Conservation (phyloP, 2,888 invertebrate species). For the Aspidiotus rigidus region DNA sequence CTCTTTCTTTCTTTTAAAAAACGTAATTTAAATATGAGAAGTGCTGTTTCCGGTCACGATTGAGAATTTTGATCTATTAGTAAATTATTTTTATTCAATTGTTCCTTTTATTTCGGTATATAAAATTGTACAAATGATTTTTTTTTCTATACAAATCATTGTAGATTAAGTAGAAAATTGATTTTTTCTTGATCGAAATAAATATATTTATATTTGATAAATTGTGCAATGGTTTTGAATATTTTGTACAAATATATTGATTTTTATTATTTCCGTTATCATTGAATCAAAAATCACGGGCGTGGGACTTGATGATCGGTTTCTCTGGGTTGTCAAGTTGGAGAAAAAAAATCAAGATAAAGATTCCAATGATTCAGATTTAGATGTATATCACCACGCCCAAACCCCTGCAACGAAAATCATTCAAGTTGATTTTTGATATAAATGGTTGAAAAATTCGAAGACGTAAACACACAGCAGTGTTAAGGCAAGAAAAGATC, state of each 20-base stretch:
- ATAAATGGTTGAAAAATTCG: no score
- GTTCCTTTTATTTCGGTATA: constrained; percentile 26
- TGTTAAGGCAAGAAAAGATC: no score
- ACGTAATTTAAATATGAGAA: not conserved
- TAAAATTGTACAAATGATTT: constrained; percentile 23
- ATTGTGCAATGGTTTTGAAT: constrained; percentile 33
- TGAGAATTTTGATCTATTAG: constrained; percentile 10
- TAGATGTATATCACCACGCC: no score
- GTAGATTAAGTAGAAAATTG: constrained; percentile 33
- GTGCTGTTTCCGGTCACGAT: not conserved
- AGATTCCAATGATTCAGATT: no score
- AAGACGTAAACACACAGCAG: no score
- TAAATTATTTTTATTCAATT: constrained; percentile 26
- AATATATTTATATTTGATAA: constrained; percentile 31
- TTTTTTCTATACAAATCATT: not conserved
- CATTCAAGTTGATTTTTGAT: no score
- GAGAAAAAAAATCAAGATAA: no score
- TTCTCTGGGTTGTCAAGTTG: no score
- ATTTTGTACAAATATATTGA: constrained; percentile 33
- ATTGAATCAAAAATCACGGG: no score
- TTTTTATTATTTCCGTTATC: constrained; percentile 18
- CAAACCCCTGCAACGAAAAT: no score
- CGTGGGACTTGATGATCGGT: no score
- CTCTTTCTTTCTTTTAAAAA: not conserved
- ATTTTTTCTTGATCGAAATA: constrained; percentile 25